Percentiles rank a stretch among this genome's conserved stretches.
Evolutionary conservation across 1,140 invertebrate species (phyloP).

Genomic region (Caerostris extrusa): DNA sequence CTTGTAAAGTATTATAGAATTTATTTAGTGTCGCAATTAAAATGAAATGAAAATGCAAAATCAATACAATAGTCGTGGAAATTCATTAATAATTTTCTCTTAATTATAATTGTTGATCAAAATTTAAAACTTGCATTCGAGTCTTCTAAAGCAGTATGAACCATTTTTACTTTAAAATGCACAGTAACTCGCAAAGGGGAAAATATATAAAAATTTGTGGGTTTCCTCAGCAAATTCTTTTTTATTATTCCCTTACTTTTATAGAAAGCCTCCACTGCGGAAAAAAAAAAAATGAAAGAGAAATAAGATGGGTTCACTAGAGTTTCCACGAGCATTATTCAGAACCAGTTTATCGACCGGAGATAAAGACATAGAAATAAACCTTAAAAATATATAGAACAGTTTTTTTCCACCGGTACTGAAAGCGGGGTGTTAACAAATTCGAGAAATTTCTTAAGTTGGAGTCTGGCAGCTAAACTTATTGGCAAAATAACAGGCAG

Average conservation of each 20-base stretch:
- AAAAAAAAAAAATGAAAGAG: slow-evolving; percentile 27
- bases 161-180: neutral
- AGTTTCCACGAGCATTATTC: slow-evolving; percentile 61
- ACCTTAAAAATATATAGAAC: slow-evolving; percentile 35
- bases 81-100: too few species aligned
- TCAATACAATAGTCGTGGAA: too few species aligned
- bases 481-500: slow-evolving; percentile 75
- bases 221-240: neutral
- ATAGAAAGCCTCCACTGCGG: neutral
- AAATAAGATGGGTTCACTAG: slow-evolving; percentile 19
- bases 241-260: neutral
- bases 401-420: slow-evolving; percentile 44
- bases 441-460: slow-evolving; percentile 73
- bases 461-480: slow-evolving; percentile 64
- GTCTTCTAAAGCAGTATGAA: too few species aligned
- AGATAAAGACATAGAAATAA: slow-evolving; percentile 73
- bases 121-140: too few species aligned
- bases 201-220: neutral
- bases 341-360: slow-evolving; percentile 45
- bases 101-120: too few species aligned
- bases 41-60: too few species aligned
- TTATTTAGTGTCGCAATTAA: too few species aligned
- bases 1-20: too few species aligned
- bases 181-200: neutral
- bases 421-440: slow-evolving; percentile 74